Evolutionary conservation across 2,113 vertebrate species (phyloP), one percentile per base, ranked within the genome.

Genomic region (Malurus cyaneus): DNA sequence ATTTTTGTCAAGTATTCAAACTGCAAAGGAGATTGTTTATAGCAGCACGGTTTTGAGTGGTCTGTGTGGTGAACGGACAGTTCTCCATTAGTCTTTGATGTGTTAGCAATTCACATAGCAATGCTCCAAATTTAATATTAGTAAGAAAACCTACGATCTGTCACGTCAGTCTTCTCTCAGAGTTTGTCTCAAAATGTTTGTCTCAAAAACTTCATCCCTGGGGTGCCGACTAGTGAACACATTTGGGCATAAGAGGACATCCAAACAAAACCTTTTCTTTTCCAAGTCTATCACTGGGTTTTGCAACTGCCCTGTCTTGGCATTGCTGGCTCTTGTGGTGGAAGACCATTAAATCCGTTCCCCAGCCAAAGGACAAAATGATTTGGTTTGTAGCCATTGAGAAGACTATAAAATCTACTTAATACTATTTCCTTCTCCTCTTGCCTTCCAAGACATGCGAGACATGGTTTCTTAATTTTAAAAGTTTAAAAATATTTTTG

Each of bases 171-270:
- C 32, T 76, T 81, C 12, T 65, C 31, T 56, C 31, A 69, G 41
- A 76, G 18, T 87, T 17, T 7, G 14, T 36, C 42, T 82, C 28
- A 44, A 91, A 62, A 61, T 0, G 0, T 70, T 19, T 0, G 0
- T 47, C 29, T 84, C 18, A n/a, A 74, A 66, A 76, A 3, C 18
- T 72, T 67, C 8, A 18, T 16, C 6, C 4, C 15, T 25, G 3
- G 1, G 3, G 2, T 70, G 61, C 64, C 76, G n/a, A 15, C 12
- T 18, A 46, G 19, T 0, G 5, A 66, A 18, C 19, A 26, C 9
- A 39, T 77, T 69, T 25, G 16, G 24, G 3, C 8, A 29, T 41
- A 44, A 36, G 11, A 36, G 12, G 21, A 32, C 6, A 41, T 3
- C 4, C 20, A 29, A 7, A 61, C 10, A 60, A 46, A 49, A 8